Percentiles rank a stretch among this genome's conserved stretches.
Evolutionary conservation across 1,140 invertebrate species (phyloP).

Genomic region (Drosophila nannoptera): DNA sequence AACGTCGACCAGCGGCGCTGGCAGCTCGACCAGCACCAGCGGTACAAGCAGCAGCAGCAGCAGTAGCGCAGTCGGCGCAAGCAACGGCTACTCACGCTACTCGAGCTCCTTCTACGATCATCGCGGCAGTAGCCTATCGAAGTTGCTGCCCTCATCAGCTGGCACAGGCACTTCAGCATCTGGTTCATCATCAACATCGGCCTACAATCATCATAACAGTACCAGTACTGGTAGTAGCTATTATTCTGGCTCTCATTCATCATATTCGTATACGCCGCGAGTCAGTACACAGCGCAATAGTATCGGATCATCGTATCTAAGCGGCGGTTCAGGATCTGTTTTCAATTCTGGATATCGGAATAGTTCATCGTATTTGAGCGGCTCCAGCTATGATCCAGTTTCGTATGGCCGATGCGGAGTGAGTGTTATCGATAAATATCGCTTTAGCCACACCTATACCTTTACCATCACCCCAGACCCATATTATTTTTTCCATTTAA

Average conservation of each 20-base stretch:
- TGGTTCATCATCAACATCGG: conserved; percentile 41
- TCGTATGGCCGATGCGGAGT: conserved; percentile 76
- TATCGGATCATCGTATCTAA: conserved; percentile 58
- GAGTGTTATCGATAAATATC: conserved; percentile 49
- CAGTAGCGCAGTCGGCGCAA: conserved; percentile 37
- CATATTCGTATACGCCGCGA: conserved; percentile 60
- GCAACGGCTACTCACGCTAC: conserved; percentile 62
- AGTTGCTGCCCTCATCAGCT: conserved; percentile 52
- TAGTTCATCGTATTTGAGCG: conserved; percentile 60
- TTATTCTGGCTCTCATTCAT: conserved; percentile 60
- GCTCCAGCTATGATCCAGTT: conserved; percentile 72
- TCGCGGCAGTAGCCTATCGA: conserved; percentile 70
- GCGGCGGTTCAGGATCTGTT: conserved; percentile 50
- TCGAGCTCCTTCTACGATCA: conserved; percentile 62
- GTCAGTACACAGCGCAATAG: conserved; percentile 49
- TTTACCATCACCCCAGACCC: neutral
- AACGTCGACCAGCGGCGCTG: conserved; percentile 56
- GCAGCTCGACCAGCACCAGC: conserved; percentile 40
- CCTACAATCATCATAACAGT: conserved; percentile 41
- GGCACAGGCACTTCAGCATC: conserved; percentile 26
- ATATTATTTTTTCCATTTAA: conserved; percentile 5
- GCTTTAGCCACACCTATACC: conserved; percentile 28
- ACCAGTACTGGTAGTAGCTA: conserved; percentile 47
- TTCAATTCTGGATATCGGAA: conserved; percentile 60
- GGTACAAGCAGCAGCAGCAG: conserved; percentile 33